Base-by-base conservation (phyloP, 2,797 vertebrate species). In the Acestrorhynchus altus region DNA sequence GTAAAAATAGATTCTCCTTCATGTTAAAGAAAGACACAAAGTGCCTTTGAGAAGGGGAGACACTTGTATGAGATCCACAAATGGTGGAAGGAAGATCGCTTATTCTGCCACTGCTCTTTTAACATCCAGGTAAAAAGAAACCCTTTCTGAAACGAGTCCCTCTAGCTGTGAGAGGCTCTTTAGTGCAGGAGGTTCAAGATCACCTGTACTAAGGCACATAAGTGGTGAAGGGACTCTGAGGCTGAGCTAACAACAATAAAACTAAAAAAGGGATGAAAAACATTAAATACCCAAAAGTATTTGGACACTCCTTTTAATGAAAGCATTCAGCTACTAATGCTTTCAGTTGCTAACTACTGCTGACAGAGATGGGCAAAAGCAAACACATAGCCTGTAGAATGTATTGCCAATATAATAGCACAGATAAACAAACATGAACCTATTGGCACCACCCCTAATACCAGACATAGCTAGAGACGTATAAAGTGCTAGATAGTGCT, bases 31-130 rank as follows among this genome's bases (percentile, higher is more conserved):
- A 59, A 67, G n/a, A 79, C 40, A 74, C 54, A 72, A 75, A 74
- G 67, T 80, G 72, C 72, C 69, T 82, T 83, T 73, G 72, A 83
- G 72, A 66, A 57, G 67, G 64, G 65, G 20, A 28, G 52, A 51
- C 72, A 72, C 59, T 61, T 31, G 20, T 64, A 80, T 74, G 67
- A 80, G 65, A 72, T 65, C 72, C 54, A 74, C 4, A 60, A 60
- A 52, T 47, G 18, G 54, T 46, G 73, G 65, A 75, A 66, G 67
- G 54, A 76, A 59, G 47, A 54, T 4, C 31, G n/a, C 60, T 76
- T 31, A 61, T 56, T 72, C 54, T 47, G 47, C 51, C 54, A 73
- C 74, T 77, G 61, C 51, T 49, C 74, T 57, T 81, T 81, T 54
- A 73, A 77, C 16, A 46, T 68, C 46, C 57, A 73, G 61, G 60